Evolutionary conservation across 2,797 vertebrate species (phyloP).

Genomic region (Mionectes olivaceus): DNA sequence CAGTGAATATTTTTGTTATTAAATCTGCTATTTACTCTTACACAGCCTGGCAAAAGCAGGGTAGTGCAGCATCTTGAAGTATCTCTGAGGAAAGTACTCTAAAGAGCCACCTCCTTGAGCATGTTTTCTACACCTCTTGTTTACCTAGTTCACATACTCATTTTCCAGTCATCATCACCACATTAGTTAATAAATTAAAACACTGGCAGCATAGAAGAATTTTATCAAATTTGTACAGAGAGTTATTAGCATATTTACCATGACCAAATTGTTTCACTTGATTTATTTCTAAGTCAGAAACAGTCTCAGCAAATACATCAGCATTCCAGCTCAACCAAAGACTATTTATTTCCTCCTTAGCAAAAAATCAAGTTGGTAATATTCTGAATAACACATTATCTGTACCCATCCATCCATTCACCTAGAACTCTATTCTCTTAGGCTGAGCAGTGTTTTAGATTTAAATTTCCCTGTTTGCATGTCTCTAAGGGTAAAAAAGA

Average conservation of each 20-base stretch:
- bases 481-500: constrained; percentile 12
- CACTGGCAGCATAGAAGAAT: background rate
- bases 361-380: constrained; percentile 21
- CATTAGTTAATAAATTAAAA: constrained; percentile 40
- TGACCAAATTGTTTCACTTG: constrained; percentile 23
- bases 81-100: background rate
- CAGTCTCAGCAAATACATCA: constrained; percentile 4
- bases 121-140: background rate
- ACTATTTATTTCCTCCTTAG: constrained; percentile 20
- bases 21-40: background rate
- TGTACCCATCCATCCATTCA: constrained; percentile 30
- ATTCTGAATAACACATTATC: constrained; percentile 45
- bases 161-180: constrained; percentile 10
- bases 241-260: constrained; percentile 45
- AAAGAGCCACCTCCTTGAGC: background rate
- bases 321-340: background rate
- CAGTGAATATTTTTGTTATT: background rate
- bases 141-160: background rate
- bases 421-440: constrained; percentile 23
- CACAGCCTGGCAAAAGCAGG: background rate
- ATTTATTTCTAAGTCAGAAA: constrained; percentile 45
- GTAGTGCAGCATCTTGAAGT: background rate
- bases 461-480: constrained; percentile 15
- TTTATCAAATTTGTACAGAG: constrained; percentile 43
- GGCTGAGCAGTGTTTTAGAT: background rate